Percentiles rank a stretch among this genome's conserved stretches.
These are phyloP conservation scores for Knipowitschia caucasica DNA, from an alignment of 2,797 vertebrate species.

Conservation along the genomic window DNA sequence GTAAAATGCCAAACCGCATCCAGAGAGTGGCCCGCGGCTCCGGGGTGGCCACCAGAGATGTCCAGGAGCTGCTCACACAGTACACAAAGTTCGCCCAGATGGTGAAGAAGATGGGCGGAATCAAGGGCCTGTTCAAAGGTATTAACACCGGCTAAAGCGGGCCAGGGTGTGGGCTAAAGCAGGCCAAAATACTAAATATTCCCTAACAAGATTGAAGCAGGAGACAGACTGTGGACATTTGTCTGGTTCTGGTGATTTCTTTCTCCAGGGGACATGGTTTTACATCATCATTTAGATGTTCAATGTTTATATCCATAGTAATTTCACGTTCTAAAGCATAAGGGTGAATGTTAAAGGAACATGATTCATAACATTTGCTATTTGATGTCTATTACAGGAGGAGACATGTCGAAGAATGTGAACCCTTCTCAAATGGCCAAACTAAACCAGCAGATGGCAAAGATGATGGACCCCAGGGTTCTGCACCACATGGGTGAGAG, in stretches of 20 bases:
- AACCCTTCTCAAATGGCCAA: conserved; percentile 98
- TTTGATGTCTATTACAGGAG: conserved; percentile 78
- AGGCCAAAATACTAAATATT: not conserved
- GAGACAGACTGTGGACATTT: no score
- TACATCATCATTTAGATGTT: no score
- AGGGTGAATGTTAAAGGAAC: no score
- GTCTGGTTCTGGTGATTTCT: no score
- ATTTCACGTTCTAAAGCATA: no score
- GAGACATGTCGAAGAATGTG: conserved; percentile 99
- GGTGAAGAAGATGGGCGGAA: conserved; percentile 99
- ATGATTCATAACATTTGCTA: no score
- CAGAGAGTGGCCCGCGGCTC: conserved; percentile 93
- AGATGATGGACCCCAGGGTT: conserved; percentile 99
- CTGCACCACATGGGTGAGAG: conserved; percentile 95
- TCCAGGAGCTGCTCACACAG: conserved; percentile 95
- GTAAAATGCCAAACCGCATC: conserved; percentile 93
- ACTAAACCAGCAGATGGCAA: conserved; percentile 98
- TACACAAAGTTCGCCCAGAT: conserved; percentile 99
- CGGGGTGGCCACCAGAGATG: conserved; percentile 92
- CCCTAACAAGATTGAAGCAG: not conserved
- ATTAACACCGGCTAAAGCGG: not conserved
- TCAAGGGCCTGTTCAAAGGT: conserved; percentile 99
- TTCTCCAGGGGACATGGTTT: no score
- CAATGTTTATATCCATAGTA: no score
- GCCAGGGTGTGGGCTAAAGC: not conserved